Evolutionary conservation across 1,140 invertebrate genomes (phyloP), one percentile per base, ranked within the genome.

Genomic region (Psilanteris sp.): DNA sequence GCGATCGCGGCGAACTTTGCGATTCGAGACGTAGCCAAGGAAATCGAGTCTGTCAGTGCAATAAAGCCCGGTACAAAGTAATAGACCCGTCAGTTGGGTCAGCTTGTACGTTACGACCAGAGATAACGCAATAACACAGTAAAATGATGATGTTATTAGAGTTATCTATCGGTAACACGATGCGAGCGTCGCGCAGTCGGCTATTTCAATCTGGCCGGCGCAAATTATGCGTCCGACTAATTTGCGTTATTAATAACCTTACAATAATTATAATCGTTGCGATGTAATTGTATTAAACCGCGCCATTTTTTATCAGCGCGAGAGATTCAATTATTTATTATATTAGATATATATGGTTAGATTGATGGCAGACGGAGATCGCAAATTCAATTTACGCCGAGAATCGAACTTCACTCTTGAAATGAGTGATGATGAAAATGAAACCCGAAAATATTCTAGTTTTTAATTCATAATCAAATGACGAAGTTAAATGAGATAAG

Each of bases 91-190:
- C 66, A 70, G 52, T 59, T 48, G 31, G 62, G 20, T 50, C 31
- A 32, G 24, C 18, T 26, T 70, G 29, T 70, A 43, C 11, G 44
- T 70, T 59, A 31, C 27, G 20, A 37, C 10, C 44, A 43, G n/a
- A 59, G 52, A 70, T 70, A 70, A 71, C 55, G 39, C 55, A 62
- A 55, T 62, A 71, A 62, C 67, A 61, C 54, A 36, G 66, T 36
- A 71, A 71, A 71, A 61, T 71, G 54, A 71, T 61, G 55, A 71
- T 54, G 66, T 71, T 54, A 71, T 71, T 71, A 61, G 31, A 61
- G 66, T 61, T 71, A 71, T 71, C 66, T 71, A 61, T 71, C 24
- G 66, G 66, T 71, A 71, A 71, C 46, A 41, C 55, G 29, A 70
- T 13, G 43, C 34, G 13, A 52, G 14, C 15, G 22, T 39, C 15